phyloP scores from a whole-genome alignment of 2,888 invertebrate species.

The Chalcosyrphus nemorum region DNA sequence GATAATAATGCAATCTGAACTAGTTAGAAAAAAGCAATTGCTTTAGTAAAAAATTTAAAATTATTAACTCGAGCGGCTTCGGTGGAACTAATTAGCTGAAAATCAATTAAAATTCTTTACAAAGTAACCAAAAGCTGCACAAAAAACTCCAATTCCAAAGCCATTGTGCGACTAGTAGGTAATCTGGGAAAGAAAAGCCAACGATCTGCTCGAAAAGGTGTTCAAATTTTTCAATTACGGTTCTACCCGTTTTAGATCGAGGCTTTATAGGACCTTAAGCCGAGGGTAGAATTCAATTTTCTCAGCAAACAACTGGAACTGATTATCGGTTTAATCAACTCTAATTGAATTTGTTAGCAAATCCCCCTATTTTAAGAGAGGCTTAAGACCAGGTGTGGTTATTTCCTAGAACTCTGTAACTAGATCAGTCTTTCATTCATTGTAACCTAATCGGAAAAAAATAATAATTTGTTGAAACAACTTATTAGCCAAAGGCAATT shows the following conservation, averaged over 20 bases:
- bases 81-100: neutral
- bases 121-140: neutral
- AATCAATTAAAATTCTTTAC: neutral
- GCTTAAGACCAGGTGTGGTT: too few species aligned
- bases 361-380: neutral
- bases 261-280: neutral
- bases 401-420: neutral
- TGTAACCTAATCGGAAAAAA: neutral
- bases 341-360: neutral
- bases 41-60: too few species aligned
- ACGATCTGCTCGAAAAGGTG: neutral
- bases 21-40: too few species aligned
- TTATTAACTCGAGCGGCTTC: too few species aligned
- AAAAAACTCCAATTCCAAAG: too few species aligned
- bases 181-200: neutral
- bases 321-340: neutral
- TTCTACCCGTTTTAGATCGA: neutral
- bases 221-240: neutral
- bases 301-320: slow-evolving; percentile 22
- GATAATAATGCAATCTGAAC: too few species aligned
- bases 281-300: neutral
- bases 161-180: too few species aligned
- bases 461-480: slow-evolving; percentile 11
- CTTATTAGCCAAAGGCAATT: slow-evolving; percentile 39
- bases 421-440: neutral